Evolutionary conservation across 2,113 vertebrate species (phyloP).

Genomic region (Ammospiza caudacuta): DNA sequence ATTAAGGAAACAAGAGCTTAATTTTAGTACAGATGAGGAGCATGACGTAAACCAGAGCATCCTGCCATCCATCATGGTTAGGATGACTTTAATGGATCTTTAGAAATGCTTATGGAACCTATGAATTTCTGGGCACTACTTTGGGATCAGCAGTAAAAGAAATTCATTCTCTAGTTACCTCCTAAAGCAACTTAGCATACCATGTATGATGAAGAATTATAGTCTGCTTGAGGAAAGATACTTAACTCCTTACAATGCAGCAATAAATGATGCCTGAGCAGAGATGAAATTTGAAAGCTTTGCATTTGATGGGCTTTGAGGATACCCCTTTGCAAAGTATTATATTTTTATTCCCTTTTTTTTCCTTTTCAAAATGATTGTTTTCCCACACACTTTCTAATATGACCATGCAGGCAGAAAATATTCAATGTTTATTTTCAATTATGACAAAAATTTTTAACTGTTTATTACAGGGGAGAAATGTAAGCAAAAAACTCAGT

Average conservation of each 20-base stretch:
- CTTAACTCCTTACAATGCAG: constrained; percentile 34
- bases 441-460: neutral
- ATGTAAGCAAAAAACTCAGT: neutral
- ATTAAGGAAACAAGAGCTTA: constrained; percentile 24
- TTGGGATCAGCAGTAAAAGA: constrained; percentile 31
- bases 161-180: constrained; percentile 35
- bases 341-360: neutral
- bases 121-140: constrained; percentile 42
- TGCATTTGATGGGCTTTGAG: constrained; percentile 25
- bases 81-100: constrained; percentile 37
- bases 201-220: constrained; percentile 39
- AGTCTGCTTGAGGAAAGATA: constrained; percentile 37
- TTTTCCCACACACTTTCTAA: neutral
- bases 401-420: neutral
- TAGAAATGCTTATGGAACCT: constrained; percentile 36
- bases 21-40: constrained; percentile 24
- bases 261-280: constrained; percentile 40
- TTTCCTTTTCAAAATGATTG: neutral
- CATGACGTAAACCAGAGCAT: constrained; percentile 3
- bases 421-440: neutral
- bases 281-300: constrained; percentile 37
- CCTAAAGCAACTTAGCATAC: constrained; percentile 41
- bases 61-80: constrained; percentile 13
- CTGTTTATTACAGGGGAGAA: neutral
- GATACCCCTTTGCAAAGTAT: neutral